phyloP scores from a whole-genome alignment of 2,888 invertebrate species.

The Isoperla grammatica region DNA sequence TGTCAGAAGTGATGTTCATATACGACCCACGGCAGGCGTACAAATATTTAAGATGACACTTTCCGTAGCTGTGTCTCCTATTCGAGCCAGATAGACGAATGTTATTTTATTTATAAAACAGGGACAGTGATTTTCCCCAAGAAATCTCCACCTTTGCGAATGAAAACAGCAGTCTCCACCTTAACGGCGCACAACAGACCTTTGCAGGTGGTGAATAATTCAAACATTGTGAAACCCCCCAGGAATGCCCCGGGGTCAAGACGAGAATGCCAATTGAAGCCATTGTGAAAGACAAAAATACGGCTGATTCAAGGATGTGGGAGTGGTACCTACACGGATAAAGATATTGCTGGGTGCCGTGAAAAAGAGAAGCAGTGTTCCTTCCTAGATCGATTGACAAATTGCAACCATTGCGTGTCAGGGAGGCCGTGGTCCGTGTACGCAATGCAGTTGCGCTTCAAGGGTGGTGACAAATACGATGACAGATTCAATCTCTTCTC shows the following conservation, averaged over 20 bases:
- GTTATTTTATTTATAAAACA: too few species aligned
- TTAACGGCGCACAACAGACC: too few species aligned
- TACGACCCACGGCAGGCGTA: too few species aligned
- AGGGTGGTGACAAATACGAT: constrained; percentile 1
- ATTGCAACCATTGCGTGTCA: not conserved
- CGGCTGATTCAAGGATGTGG: too few species aligned
- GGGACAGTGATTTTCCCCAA: too few species aligned
- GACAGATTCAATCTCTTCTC: not conserved
- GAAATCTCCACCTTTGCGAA: too few species aligned
- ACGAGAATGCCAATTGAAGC: constrained; percentile 4
- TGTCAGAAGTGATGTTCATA: too few species aligned
- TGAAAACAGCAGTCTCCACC: too few species aligned
- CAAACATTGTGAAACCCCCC: constrained; percentile 1
- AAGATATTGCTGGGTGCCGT: constrained; percentile 10
- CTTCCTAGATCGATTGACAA: constrained; percentile 5
- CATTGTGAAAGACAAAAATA: not conserved
- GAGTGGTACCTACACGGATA: not conserved
- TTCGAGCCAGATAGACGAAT: too few species aligned
- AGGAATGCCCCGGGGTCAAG: constrained; percentile 1
- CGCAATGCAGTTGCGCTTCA: constrained; percentile 4
- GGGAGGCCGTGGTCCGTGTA: not conserved
- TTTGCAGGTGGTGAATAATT: constrained; percentile 11
- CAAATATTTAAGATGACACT: too few species aligned
- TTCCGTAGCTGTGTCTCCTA: too few species aligned
- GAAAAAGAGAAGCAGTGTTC: not conserved